Base-by-base conservation (phyloP, 2,797 vertebrate genomes). In the Falco novaeseelandiae region DNA sequence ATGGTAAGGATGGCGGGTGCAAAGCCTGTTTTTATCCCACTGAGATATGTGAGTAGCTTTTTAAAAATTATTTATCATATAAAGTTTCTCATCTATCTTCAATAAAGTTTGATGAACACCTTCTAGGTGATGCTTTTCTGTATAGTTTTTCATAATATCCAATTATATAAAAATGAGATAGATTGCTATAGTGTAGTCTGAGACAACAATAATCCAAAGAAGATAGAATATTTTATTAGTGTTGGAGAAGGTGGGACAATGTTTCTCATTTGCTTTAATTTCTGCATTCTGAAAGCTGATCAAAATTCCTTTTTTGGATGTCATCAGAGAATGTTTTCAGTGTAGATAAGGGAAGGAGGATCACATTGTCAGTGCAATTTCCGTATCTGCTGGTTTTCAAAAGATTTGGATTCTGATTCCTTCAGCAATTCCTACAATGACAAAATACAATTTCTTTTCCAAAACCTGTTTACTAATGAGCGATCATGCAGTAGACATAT, bases 1-100 rank as follows among this genome's bases (percentile, higher is more conserved):
- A 99, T 99, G 99, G 98, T 99, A 38, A 98, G 96, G 95, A 99
- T 99, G 99, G 99, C 98, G 0, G 99, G 99, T 86, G 99, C 98
- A 70, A 99, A 97, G 51, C 99, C 99, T 78, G 98, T 99, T 93
- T 98, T 99, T 72, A 99, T 99, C 88, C 98, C 99, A 3, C 91
- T 99, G 72, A 98, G 98, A 97, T 97, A 97, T 80, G 99, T 99
- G 95, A 99, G 99, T 99, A 95, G 70, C 51, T 84, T 95, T 94
- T 63, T 5, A 57, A 84, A 84, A 65, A 71, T 22, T 34, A 34
- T n/a, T 81, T 55, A 8, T 63, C 38, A 11, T 73, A 40, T 38
- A 8, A 82, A 54, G 20, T 76, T 92, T 84, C 29, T 83, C 25
- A 63, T 83, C 36, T 14, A 25, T 82, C 46, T 52, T 73, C 29